A percentile compares a stretch with the other conserved stretches of the same genome.
These are phyloP conservation scores for Leptinotarsa lineolata DNA, from an alignment of 1,140 invertebrate species.

Conservation along the genomic window DNA sequence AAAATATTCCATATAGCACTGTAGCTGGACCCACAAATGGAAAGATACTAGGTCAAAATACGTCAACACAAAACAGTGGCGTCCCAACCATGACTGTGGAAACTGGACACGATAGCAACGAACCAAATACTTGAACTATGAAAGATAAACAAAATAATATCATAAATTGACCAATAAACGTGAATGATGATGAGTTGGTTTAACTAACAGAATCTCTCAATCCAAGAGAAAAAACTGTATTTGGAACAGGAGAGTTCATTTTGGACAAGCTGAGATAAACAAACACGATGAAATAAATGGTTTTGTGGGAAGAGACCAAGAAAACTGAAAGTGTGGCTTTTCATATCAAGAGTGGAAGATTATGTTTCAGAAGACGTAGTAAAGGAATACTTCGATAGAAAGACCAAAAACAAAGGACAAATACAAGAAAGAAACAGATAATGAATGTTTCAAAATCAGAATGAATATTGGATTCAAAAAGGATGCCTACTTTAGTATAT, in stretches of 20 bases:
- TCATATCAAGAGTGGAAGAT: constrained; percentile 14
- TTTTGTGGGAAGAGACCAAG: neutral
- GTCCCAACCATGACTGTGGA: too few species aligned
- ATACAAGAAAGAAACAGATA: neutral
- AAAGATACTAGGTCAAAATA: too few species aligned
- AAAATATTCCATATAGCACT: too few species aligned
- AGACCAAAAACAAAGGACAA: neutral
- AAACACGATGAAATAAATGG: neutral
- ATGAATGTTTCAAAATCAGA: constrained; percentile 8
- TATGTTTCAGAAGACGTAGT: neutral
- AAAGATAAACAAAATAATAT: too few species aligned
- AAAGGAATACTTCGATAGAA: constrained; percentile 7
- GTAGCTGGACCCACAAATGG: too few species aligned
- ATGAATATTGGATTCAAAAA: neutral
- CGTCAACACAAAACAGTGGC: too few species aligned
- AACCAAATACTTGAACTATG: too few species aligned
- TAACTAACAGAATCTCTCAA: too few species aligned
- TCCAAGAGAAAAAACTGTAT: neutral
- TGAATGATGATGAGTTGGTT: too few species aligned
- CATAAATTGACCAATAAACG: too few species aligned
- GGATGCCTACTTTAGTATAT: neutral
- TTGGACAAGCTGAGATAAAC: neutral
- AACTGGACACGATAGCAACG: too few species aligned
- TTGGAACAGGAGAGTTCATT: neutral
- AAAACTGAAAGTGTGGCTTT: neutral